Conservation (phyloP, 2,113 vertebrate genomes). For the Gallinago media region DNA sequence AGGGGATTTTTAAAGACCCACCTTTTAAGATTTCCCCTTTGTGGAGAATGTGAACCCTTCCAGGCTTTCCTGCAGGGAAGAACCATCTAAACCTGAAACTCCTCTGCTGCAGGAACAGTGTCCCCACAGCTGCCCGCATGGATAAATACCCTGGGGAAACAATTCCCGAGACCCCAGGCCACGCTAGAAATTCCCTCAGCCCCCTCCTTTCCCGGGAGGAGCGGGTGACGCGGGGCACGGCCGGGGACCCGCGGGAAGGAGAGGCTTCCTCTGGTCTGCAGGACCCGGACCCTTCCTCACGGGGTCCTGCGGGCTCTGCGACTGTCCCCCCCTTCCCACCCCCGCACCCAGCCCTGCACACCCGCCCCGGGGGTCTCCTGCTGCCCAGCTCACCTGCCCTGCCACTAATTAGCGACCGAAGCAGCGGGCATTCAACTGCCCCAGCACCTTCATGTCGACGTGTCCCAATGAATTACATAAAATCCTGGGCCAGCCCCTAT, state of each 20-base stretch:
- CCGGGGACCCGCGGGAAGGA: rapidly evolving
- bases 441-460: not conserved
- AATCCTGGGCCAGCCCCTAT: not conserved
- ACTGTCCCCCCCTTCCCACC: not conserved
- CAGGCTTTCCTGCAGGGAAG: not conserved
- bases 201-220: not conserved
- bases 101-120: not conserved
- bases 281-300: not conserved
- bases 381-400: not conserved
- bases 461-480: not conserved
- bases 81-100: not conserved
- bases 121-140: rapidly evolving
- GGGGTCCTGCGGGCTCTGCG: rapidly evolving
- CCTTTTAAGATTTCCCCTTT: not conserved
- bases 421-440: not conserved
- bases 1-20: not conserved
- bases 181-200: not conserved
- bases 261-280: rapidly evolving
- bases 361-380: not conserved
- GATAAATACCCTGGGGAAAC: not conserved
- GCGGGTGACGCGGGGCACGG: rapidly evolving
- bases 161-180: rapidly evolving
- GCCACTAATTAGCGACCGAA: not conserved
- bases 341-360: not conserved
- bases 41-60: not conserved